phyloP scores from a whole-genome alignment of 92 coral and sea anemone genomes.

The Parazoanthus darwini region DNA sequence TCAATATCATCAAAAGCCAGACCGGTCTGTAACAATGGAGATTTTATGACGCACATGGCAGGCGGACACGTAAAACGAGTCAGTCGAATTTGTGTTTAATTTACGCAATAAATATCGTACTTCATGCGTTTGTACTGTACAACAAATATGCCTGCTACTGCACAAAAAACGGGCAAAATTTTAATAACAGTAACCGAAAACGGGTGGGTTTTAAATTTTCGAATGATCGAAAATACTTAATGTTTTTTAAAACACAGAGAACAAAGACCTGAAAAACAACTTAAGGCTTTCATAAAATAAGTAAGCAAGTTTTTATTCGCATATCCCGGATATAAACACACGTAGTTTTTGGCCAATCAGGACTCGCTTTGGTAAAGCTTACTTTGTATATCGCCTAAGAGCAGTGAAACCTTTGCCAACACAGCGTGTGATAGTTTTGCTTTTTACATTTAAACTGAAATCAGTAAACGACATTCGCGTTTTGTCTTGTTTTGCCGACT shows the following conservation, averaged over 20 bases:
- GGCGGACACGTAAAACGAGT: not conserved
- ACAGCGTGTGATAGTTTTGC: not conserved
- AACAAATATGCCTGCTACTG: not conserved
- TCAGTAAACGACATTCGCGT: not conserved
- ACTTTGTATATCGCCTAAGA: not conserved
- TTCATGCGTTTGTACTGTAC: not conserved
- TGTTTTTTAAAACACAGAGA: not conserved
- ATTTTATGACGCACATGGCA: not conserved
- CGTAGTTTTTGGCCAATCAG: not conserved
- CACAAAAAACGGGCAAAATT: not conserved
- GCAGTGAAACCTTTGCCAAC: not conserved
- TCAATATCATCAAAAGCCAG: too few relatives aligned
- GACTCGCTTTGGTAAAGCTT: not conserved
- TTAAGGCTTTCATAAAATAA: too few relatives aligned
- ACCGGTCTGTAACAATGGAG: not conserved
- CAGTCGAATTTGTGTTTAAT: too few relatives aligned
- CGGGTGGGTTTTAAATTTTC: not conserved
- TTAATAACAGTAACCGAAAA: not conserved
- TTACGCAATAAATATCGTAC: not conserved
- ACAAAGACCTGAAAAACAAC: not conserved
- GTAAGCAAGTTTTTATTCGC: not conserved
- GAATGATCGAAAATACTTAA: not conserved
- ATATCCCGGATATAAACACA: not conserved
- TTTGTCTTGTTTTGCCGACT: not conserved
- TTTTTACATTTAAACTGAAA: not conserved